phyloP scores from a whole-genome alignment of 2,888 invertebrate species.

The Caenorhabditis imperialis region DNA sequence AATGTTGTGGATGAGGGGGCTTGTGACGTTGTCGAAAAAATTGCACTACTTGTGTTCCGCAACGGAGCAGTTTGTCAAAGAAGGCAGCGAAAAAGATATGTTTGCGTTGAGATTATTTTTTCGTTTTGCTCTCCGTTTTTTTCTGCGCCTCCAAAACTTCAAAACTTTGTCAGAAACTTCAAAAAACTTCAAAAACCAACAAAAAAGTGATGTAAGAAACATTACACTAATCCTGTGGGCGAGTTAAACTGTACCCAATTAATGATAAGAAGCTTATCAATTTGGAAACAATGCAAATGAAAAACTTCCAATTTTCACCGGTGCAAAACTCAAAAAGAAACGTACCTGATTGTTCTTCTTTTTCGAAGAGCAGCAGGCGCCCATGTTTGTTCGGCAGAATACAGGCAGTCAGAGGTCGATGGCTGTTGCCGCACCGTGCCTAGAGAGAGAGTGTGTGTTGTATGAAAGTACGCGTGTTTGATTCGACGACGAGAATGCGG shows the following conservation, averaged over 20 bases:
- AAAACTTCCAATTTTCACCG: no score
- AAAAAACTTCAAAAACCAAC: no score
- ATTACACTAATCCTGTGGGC: no score
- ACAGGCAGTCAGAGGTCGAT: constrained; percentile 48
- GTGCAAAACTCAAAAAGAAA: no score
- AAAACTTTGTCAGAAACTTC: no score
- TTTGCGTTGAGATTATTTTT: constrained; percentile 43
- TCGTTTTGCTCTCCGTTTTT: constrained; percentile 11
- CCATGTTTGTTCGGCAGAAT: constrained; percentile 59
- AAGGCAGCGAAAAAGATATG: constrained; percentile 27
- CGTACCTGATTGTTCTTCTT: constrained; percentile 60
- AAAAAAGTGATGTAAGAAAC: no score
- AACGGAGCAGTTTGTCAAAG: constrained; percentile 32
- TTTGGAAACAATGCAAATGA: neutral
- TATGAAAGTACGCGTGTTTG: constrained; percentile 54
- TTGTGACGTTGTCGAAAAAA: no score
- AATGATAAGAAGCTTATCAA: constrained; percentile 43
- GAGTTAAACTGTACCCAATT: neutral
- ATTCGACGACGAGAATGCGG: constrained; percentile 53
- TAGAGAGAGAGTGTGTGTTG: constrained; percentile 13
- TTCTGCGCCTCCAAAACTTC: neutral
- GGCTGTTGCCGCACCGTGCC: constrained; percentile 40
- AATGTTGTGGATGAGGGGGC: constrained; percentile 20
- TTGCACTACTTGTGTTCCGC: constrained; percentile 11
- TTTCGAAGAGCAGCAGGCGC: constrained; percentile 66